Evolutionary conservation across 1,140 invertebrate genomes (phyloP).

Genomic region (Bombus waltoni): DNA sequence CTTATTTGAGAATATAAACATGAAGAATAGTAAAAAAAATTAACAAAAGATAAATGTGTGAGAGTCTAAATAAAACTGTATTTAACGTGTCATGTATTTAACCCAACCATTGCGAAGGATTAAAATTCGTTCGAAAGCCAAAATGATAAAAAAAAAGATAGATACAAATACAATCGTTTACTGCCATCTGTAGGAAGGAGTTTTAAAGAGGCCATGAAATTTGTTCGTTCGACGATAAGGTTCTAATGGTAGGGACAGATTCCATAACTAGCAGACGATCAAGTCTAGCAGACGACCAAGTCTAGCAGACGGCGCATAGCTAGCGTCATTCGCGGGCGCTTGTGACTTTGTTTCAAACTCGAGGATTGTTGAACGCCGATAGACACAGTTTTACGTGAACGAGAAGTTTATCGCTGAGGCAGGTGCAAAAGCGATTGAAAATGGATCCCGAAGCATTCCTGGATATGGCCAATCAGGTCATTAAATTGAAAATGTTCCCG

Average conservation of each 20-base stretch:
- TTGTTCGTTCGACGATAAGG: constrained; percentile 24
- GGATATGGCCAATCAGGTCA: constrained; percentile 98
- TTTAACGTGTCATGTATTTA: not conserved
- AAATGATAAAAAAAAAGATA: not conserved
- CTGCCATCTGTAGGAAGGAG: constrained; percentile 23
- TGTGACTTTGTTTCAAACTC: constrained; percentile 48
- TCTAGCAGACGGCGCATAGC: constrained; percentile 61
- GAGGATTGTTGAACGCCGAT: not conserved
- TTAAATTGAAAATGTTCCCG: constrained; percentile 99
- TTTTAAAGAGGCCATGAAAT: not conserved
- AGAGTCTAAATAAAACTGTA: not conserved
- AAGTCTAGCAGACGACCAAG: constrained; percentile 61
- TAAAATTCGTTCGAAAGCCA: not conserved
- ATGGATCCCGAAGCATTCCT: constrained; percentile 99
- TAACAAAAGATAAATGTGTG: not conserved
- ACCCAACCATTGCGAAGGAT: not conserved
- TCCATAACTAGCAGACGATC: constrained; percentile 61
- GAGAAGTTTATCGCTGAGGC: not conserved
- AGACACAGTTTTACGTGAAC: not conserved
- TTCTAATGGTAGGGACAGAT: constrained; percentile 31
- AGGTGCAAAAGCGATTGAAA: constrained; percentile 9
- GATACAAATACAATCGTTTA: not conserved
- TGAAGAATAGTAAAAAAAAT: not conserved
- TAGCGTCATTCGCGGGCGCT: constrained; percentile 59
- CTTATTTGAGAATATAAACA: not conserved